phyloP scores from a whole-genome alignment of 2,113 vertebrate genomes.

The Crotalus helleri region DNA sequence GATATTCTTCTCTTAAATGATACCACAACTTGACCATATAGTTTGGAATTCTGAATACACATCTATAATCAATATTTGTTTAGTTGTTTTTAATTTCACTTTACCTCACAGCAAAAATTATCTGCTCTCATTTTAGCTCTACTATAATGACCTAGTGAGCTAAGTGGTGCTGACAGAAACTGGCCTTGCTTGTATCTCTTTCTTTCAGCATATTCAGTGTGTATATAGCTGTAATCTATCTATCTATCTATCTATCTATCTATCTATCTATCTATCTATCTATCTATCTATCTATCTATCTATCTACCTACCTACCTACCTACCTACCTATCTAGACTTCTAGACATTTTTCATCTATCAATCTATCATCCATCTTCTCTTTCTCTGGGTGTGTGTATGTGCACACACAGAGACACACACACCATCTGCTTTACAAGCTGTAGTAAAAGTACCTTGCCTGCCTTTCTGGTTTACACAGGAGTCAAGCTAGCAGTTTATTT shows the following conservation, averaged over 20 bases:
- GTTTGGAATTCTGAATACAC: background rate
- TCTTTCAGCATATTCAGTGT: background rate
- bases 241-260: too few relatives aligned
- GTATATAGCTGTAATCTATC: background rate
- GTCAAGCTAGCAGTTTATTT: conserved; percentile 41
- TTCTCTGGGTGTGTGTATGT: background rate
- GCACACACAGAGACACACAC: background rate
- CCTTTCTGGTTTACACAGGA: conserved; percentile 32
- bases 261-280: too few relatives aligned
- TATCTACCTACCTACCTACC: too few relatives aligned
- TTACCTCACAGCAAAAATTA: background rate
- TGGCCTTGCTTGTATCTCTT: background rate
- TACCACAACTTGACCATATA: too few relatives aligned
- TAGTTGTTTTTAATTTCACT: background rate
- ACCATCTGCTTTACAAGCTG: rapidly evolving
- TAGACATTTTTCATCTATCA: too few relatives aligned
- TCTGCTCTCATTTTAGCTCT: background rate
- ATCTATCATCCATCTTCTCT: background rate
- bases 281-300: too few relatives aligned
- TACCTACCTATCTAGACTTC: too few relatives aligned
- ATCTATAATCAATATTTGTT: background rate
- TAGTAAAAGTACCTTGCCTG: background rate
- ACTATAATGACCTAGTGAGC: background rate
- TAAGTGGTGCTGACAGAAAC: background rate
- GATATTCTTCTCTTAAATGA: background rate